Percentiles rank a stretch among this genome's conserved stretches.
Conservation (phyloP, 64 coral and sea anemone genomes). For the Stichodactyla mertensii region DNA sequence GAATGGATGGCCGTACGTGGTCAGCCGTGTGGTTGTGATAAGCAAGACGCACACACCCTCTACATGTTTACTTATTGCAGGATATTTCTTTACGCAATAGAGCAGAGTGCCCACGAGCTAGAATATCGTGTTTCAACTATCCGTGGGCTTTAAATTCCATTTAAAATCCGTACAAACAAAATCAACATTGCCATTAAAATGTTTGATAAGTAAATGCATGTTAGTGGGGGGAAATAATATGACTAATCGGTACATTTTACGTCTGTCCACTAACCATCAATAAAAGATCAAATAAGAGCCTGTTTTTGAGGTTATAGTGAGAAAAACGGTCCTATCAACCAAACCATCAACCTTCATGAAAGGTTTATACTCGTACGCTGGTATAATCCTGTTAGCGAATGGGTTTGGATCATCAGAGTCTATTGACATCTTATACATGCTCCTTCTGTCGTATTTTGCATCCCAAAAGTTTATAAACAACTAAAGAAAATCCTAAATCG, state of each 20-base stretch:
- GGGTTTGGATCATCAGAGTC: too few species aligned
- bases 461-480: too few species aligned
- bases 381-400: neutral
- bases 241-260: neutral
- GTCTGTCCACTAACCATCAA: neutral
- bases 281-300: too few species aligned
- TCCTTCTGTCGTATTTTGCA: too few species aligned
- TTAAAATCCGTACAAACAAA: constrained; percentile 2
- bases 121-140: neutral
- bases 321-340: neutral
- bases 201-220: neutral
- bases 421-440: too few species aligned
- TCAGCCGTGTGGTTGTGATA: neutral
- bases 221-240: neutral
- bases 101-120: neutral
- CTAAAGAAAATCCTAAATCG: too few species aligned
- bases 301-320: neutral
- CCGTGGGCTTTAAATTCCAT: constrained; percentile 1
- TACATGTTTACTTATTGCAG: neutral
- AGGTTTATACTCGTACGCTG: neutral
- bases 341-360: neutral
- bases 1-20: neutral
- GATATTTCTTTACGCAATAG: neutral
- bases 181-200: neutral
- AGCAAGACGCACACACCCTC: neutral